Evolutionary conservation across 2,797 vertebrate genomes (phyloP).

Genomic region (Lepilemur ruficaudatus): DNA sequence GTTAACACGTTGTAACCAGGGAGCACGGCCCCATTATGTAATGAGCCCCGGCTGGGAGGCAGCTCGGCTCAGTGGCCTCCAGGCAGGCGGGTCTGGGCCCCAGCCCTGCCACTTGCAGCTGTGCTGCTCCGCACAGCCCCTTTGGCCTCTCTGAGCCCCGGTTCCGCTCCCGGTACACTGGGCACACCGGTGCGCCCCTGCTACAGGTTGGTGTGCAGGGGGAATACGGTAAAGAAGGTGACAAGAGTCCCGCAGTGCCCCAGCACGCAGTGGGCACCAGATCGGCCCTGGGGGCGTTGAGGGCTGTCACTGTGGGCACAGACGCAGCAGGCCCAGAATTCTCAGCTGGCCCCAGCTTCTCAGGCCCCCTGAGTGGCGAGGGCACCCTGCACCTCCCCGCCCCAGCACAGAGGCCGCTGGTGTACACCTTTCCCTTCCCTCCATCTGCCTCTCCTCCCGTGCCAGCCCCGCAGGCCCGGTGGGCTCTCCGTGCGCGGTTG

Average conservation of each 20-base stretch:
- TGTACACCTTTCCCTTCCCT: background rate
- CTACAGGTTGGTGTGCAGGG: background rate
- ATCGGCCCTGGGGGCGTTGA: background rate
- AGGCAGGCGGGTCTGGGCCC: background rate
- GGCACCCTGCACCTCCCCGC: background rate
- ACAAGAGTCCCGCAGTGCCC: background rate
- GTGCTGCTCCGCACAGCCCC: background rate
- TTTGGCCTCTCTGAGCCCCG: background rate
- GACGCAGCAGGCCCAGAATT: background rate
- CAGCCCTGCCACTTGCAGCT: background rate
- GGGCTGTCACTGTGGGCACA: background rate
- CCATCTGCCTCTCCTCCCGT: background rate
- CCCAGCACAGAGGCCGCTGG: rapidly evolving
- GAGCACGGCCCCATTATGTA: background rate
- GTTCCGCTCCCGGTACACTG: background rate
- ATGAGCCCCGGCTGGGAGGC: background rate
- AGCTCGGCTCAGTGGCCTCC: background rate
- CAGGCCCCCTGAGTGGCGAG: background rate
- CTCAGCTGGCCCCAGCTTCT: background rate
- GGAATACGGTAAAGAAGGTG: background rate
- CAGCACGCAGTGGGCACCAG: background rate
- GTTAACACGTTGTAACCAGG: background rate
- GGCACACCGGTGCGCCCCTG: background rate
- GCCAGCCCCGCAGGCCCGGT: rapidly evolving
- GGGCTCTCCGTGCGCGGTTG: rapidly evolving